phyloP scores from a whole-genome alignment of 1,140 invertebrate genomes.

The Harpegnathos saltator region DNA sequence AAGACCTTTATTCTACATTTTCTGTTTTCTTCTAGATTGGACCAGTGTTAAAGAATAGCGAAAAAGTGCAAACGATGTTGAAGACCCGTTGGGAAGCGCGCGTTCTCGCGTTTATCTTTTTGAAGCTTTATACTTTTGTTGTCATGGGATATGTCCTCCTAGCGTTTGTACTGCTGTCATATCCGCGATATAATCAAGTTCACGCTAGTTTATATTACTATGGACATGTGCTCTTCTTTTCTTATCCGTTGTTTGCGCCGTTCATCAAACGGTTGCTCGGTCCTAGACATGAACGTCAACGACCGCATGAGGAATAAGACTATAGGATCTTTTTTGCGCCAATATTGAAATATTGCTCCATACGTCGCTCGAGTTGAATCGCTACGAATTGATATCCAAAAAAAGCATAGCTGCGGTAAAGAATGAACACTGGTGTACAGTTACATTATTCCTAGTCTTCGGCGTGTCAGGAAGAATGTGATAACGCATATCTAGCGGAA shows the following conservation, averaged over 20 bases:
- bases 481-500: conserved; percentile 30
- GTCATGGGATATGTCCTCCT: conserved; percentile 95
- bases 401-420: conserved; percentile 3
- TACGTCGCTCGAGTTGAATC: no score
- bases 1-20: neutral
- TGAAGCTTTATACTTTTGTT: conserved; percentile 92
- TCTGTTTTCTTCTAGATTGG: conserved; percentile 83
- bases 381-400: conserved; percentile 10
- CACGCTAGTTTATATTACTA: conserved; percentile 88
- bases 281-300: conserved; percentile 54
- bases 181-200: conserved; percentile 88
- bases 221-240: conserved; percentile 88
- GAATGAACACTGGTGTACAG: conserved; percentile 2
- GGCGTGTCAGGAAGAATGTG: conserved; percentile 24
- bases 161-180: conserved; percentile 92
- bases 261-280: conserved; percentile 80
- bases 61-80: conserved; percentile 83
- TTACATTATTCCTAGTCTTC: conserved; percentile 20
- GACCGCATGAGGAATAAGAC: conserved; percentile 47
- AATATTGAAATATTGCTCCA: neutral
- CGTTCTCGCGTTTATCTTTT: conserved; percentile 86
- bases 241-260: conserved; percentile 87
- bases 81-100: conserved; percentile 80
- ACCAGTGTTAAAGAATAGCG: conserved; percentile 85
- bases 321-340: neutral